Percentiles rank a stretch among this genome's conserved stretches.
Conservation (phyloP, 2,888 invertebrate genomes). For the Eudemis profundana region DNA sequence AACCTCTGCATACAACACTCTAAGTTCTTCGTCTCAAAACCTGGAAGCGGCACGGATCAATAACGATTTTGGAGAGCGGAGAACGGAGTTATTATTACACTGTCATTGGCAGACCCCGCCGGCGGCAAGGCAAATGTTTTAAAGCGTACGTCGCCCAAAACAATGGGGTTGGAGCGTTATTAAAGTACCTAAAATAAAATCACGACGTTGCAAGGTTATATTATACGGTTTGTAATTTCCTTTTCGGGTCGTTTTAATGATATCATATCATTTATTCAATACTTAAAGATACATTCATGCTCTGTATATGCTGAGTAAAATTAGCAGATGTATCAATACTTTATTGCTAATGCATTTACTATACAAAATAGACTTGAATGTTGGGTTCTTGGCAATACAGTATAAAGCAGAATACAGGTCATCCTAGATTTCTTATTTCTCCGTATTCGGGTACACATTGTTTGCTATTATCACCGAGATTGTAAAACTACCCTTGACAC, state of each 20-base stretch:
- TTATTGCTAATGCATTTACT: no score
- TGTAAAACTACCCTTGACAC: conserved; percentile 37
- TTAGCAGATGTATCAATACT: no score
- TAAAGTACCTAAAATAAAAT: conserved; percentile 15
- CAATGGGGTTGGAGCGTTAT: conserved; percentile 46
- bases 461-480: conserved; percentile 17
- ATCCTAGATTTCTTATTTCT: background rate
- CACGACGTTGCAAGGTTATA: background rate
- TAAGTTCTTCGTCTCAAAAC: conserved; percentile 3
- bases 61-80: conserved; percentile 55
- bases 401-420: background rate
- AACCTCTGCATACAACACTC: no score
- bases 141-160: conserved; percentile 49
- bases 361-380: background rate
- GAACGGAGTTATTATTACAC: conserved; percentile 56
- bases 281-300: no score
- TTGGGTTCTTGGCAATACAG: background rate
- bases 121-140: conserved; percentile 51
- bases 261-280: background rate
- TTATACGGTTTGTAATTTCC: background rate
- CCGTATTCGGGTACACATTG: conserved; percentile 21
- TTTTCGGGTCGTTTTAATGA: background rate
- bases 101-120: conserved; percentile 57
- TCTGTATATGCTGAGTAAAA: no score
- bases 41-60: conserved; percentile 18